These are phyloP conservation scores for Hipposideros armiger DNA, from an alignment of 2,113 vertebrate species.

Conservation along the genomic window DNA sequence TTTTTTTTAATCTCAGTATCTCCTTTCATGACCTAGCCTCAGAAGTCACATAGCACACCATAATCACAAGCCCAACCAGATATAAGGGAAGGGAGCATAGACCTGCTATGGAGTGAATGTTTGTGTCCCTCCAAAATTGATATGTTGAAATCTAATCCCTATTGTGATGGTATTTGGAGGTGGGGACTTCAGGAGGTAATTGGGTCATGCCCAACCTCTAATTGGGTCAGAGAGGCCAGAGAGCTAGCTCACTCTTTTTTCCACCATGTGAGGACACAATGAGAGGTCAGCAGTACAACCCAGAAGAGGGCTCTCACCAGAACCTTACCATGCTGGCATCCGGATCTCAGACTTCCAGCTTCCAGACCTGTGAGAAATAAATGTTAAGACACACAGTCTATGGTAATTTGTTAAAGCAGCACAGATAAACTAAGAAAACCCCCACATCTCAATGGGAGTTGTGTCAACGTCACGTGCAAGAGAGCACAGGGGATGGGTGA, in stretches of 20 bases:
- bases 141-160: not conserved
- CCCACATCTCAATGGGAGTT: not conserved
- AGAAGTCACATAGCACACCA: not conserved
- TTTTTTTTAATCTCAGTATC: not conserved
- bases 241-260: not conserved
- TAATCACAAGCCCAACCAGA: not conserved
- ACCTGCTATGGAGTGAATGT: not conserved
- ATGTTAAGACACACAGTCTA: not conserved
- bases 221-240: not conserved
- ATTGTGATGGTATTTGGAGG: not conserved
- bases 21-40: not conserved
- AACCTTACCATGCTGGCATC: not conserved
- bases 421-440: not conserved
- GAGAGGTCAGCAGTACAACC: not conserved
- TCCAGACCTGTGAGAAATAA: not conserved
- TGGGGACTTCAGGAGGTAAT: not conserved
- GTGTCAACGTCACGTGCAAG: not conserved
- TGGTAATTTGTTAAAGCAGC: not conserved
- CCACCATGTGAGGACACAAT: not conserved
- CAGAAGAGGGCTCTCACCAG: not conserved
- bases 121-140: not conserved
- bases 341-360: not conserved
- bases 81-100: not conserved
- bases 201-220: not conserved
- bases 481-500: not conserved